Percentiles rank a stretch among this genome's conserved stretches.
Conservation (phyloP, 2,797 vertebrate species). For the Leptatherina wallacei region DNA sequence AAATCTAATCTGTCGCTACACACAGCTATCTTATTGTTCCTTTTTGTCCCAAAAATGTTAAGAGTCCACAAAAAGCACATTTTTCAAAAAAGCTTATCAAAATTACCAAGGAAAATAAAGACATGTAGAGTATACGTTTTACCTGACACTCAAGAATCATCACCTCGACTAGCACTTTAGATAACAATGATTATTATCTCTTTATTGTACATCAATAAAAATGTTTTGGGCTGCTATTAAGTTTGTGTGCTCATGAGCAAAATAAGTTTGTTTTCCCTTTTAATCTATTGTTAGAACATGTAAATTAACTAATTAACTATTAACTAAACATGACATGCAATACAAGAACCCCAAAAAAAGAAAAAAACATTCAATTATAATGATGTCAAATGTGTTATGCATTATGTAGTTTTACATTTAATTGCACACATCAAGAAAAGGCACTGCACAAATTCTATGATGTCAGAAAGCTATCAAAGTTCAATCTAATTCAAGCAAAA, state of each 20-base stretch:
- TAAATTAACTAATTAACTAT: conserved; percentile 34
- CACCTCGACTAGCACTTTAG: conserved; percentile 43
- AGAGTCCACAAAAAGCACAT: conserved; percentile 37
- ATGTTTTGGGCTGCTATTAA: conserved; percentile 37
- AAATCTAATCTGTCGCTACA: conserved; percentile 13
- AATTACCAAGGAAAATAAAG: conserved; percentile 24
- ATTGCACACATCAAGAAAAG: conserved; percentile 59
- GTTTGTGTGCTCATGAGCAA: conserved; percentile 79
- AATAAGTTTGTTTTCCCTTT: conserved; percentile 37
- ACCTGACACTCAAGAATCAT: conserved; percentile 33
- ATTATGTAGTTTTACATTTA: conserved; percentile 32
- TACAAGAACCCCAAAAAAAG: conserved; percentile 5
- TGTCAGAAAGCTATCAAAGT: conserved; percentile 20
- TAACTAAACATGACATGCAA: conserved; percentile 18
- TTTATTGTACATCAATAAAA: conserved; percentile 51
- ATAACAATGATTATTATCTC: conserved; percentile 34
- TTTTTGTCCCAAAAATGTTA: conserved; percentile 22
- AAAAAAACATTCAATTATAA: conserved; percentile 38
- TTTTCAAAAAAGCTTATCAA: conserved; percentile 41
- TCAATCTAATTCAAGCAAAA: conserved; percentile 7
- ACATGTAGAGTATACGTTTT: conserved; percentile 34
- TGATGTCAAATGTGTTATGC: conserved; percentile 28
- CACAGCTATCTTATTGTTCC: conserved; percentile 1
- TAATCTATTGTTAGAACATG: conserved; percentile 49
- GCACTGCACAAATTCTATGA: conserved; percentile 63